A percentile compares a stretch with the other conserved stretches of the same genome.
phyloP scores from a whole-genome alignment of 2,113 vertebrate species.

The Anoura caudifer region DNA sequence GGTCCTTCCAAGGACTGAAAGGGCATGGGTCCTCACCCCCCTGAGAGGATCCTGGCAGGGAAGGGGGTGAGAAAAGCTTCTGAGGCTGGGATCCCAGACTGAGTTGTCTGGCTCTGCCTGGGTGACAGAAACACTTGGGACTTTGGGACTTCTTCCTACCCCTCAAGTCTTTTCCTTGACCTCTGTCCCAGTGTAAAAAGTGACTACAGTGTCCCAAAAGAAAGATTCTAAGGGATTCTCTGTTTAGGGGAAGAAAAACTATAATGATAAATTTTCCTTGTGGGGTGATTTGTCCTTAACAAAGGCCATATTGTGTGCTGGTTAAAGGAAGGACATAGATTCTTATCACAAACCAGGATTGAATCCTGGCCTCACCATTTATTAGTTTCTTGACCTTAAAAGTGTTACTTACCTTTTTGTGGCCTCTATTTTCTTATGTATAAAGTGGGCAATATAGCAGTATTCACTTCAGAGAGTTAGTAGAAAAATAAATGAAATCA shows the following conservation, averaged over 20 bases:
- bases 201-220: neutral
- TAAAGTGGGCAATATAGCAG: neutral
- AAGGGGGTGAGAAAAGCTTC: neutral
- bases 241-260: neutral
- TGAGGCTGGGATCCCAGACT: neutral
- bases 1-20: neutral
- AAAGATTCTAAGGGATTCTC: neutral
- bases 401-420: neutral
- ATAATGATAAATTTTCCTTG: neutral
- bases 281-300: neutral
- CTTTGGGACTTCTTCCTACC: neutral
- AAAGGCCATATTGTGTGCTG: neutral
- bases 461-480: neutral
- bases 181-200: neutral
- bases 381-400: neutral
- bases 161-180: neutral
- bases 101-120: neutral
- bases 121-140: neutral
- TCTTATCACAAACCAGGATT: neutral
- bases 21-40: accelerated
- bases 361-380: neutral
- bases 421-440: neutral
- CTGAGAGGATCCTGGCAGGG: too few relatives aligned
- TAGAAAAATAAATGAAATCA: neutral
- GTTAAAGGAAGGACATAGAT: too few relatives aligned